Base-by-base conservation (phyloP, 2,888 invertebrate species). In the Drosophila gaucha region DNA sequence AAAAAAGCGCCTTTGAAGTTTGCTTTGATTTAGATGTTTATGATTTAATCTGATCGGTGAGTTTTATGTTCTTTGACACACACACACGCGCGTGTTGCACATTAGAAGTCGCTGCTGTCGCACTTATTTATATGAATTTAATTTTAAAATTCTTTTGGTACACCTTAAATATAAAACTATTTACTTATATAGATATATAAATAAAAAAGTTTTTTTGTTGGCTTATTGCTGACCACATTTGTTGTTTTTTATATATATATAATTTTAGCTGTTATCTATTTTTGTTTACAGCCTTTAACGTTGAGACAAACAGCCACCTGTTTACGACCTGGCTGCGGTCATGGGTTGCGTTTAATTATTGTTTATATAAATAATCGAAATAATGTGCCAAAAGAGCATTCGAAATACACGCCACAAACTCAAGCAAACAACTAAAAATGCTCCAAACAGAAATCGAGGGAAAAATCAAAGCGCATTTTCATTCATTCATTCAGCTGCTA, bases 1-100 rank as follows among this genome's bases (percentile, higher is more conserved):
- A 68, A 67, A 70, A 79, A 72, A 68, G 35, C 52, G 62, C 85
- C 82, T 82, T 82, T 79, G 85, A 74, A 79, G 85, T 41, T 70
- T 68, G 57, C 62, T 63, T 60, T 63, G 71, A 64, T 74, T 62
- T 64, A 38, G 22, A 30, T 58, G 38, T 52, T 38, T 69, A 36
- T 63, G 59, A 66, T 58, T 66, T 36, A 69, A 66, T 68, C 51
- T 62, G 65, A 60, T 67, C 52, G 14, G 33, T 46, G 54, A 52
- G 57, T 55, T 66, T 60, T 39, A 74, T 73, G 38, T 73, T 57
- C 36, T 64, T 56, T 64, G 58, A 67, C 67, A 72, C 63, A 49
- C 51, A 39, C 46, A 67, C 14, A 24, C 36, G 26, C 36, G 31
- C 38, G 57, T 63, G 52, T 59, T 77, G 66, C 51, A 71, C 55